Percentiles rank a stretch among this genome's conserved stretches.
These are phyloP conservation scores for Synergus gifuensis DNA, from an alignment of 2,888 invertebrate species.

Conservation along the genomic window DNA sequence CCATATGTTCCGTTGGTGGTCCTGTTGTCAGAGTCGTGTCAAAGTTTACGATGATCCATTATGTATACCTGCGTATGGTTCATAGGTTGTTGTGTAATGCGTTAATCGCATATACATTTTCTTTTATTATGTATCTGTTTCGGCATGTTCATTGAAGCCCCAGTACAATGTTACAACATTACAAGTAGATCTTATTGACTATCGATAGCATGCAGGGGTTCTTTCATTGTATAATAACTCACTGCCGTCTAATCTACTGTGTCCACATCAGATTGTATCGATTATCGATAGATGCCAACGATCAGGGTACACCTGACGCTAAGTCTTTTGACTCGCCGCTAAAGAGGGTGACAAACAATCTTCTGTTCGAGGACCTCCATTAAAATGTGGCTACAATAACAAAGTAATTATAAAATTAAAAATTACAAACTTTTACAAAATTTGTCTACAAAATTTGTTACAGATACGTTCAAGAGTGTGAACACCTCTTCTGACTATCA, in stretches of 20 bases:
- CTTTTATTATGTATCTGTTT: constrained; percentile 48
- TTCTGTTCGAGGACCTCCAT: background rate
- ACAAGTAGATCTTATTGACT: constrained; percentile 65
- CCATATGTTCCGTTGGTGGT: constrained; percentile 65
- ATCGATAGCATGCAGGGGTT: constrained; percentile 34
- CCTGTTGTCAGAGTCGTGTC: constrained; percentile 62
- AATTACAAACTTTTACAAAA: too few species aligned
- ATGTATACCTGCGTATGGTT: constrained; percentile 65
- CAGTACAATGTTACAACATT: constrained; percentile 50
- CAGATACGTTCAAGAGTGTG: too few species aligned
- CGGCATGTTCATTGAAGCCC: constrained; percentile 2
- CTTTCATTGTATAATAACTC: constrained; percentile 63
- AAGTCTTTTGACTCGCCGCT: constrained; percentile 1
- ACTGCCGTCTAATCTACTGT: constrained; percentile 53
- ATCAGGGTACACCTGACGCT: background rate
- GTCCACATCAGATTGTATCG: constrained; percentile 60
- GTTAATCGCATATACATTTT: constrained; percentile 9
- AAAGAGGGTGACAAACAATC: background rate
- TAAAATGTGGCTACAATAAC: background rate
- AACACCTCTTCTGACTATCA: too few species aligned
- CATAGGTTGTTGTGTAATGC: background rate
- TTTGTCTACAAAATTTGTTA: too few species aligned
- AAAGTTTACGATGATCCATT: constrained; percentile 68
- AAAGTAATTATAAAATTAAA: background rate
- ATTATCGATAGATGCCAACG: constrained; percentile 3